Evolutionary conservation across 1,140 invertebrate genomes (phyloP).

Genomic region (Lepidotrigona ventralis): DNA sequence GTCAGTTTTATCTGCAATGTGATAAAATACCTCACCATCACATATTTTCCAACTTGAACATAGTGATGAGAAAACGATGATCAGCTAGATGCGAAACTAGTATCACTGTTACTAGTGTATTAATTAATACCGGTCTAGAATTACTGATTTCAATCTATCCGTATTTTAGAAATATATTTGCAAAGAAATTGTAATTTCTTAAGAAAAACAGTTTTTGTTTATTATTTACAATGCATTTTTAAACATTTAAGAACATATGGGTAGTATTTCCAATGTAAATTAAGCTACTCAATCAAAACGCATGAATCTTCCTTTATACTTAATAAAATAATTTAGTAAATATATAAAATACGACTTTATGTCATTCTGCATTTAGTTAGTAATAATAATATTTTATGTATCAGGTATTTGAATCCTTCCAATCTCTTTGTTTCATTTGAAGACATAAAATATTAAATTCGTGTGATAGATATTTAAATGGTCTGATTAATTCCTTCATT

Average conservation of each 20-base stretch:
- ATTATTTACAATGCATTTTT: neutral
- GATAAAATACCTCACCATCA: constrained; percentile 41
- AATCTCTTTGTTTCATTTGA: neutral
- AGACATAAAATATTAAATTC: neutral
- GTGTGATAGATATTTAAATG: neutral
- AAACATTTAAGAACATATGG: neutral
- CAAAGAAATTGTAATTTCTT: neutral
- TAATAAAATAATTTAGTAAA: neutral
- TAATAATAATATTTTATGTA: neutral
- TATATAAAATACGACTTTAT: neutral
- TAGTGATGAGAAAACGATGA: constrained; percentile 36
- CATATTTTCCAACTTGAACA: constrained; percentile 44
- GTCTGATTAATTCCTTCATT: neutral
- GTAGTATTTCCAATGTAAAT: neutral
- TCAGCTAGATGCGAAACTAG: constrained; percentile 24
- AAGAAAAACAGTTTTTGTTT: neutral
- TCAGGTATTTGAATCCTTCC: neutral
- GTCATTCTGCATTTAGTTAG: neutral
- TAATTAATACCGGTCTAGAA: neutral
- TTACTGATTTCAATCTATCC: neutral
- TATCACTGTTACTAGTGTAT: neutral
- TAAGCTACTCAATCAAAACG: neutral
- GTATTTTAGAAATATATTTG: neutral
- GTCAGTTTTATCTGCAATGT: constrained; percentile 31
- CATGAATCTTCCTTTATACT: neutral